Evolutionary conservation across 2,113 vertebrate species (phyloP).

Genomic region (Setophaga petechia): DNA sequence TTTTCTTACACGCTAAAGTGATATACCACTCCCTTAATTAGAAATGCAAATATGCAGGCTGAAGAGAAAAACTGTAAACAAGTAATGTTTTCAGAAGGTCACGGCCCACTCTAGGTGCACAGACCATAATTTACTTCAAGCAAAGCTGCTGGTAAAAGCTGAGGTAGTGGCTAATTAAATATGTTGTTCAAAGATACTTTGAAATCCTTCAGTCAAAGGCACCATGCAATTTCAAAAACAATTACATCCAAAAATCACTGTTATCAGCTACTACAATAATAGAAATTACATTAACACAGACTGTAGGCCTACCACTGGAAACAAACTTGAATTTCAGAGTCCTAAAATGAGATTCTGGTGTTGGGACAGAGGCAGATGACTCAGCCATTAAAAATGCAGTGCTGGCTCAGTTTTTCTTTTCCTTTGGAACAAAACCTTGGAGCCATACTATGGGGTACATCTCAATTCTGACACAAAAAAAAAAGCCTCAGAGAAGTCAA

Average conservation of each 20-base stretch:
- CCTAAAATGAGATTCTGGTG: neutral
- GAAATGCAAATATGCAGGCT: constrained; percentile 9
- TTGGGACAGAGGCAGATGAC: neutral
- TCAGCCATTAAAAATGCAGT: neutral
- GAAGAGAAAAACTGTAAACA: neutral
- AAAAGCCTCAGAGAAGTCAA: neutral
- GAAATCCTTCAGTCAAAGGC: neutral
- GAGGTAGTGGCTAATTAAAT: neutral
- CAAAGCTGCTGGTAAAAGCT: neutral
- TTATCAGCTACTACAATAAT: neutral
- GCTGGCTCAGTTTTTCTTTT: neutral
- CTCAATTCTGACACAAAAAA: neutral
- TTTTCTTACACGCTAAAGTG: neutral
- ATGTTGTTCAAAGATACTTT: neutral
- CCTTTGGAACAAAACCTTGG: neutral
- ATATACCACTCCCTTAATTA: neutral
- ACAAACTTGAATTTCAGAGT: neutral
- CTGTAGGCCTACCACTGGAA: neutral
- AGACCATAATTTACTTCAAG: neutral
- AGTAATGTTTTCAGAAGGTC: neutral
- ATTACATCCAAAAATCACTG: neutral
- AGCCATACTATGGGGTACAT: neutral
- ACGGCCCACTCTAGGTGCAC: neutral
- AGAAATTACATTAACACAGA: neutral
- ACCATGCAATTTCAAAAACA: neutral